These are phyloP conservation scores for Orchestia grillus DNA, from an alignment of 1,140 invertebrate species.

Conservation along the genomic window DNA sequence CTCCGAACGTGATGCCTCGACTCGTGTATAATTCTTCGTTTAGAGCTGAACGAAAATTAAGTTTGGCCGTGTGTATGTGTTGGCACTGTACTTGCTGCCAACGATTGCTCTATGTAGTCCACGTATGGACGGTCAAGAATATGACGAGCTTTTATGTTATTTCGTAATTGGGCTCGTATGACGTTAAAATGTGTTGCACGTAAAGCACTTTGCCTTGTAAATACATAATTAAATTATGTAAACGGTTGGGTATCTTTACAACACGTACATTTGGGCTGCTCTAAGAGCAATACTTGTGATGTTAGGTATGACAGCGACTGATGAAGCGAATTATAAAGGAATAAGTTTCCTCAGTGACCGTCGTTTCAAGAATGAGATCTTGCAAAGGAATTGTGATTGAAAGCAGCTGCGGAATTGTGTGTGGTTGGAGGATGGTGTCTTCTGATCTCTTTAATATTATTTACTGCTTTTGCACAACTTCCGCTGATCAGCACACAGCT, in stretches of 20 bases:
- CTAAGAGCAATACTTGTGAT: neutral
- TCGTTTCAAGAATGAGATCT: neutral
- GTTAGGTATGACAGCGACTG: neutral
- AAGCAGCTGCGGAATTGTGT: neutral
- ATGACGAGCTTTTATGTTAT: neutral
- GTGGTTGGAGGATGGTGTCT: neutral
- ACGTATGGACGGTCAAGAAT: neutral
- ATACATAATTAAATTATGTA: neutral
- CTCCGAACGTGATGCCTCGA: conserved; percentile 38
- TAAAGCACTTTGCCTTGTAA: neutral
- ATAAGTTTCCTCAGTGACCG: neutral
- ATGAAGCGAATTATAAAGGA: neutral
- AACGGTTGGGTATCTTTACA: neutral
- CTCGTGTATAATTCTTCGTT: conserved; percentile 47
- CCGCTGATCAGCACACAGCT: neutral
- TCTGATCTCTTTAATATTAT: neutral
- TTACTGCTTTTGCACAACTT: neutral
- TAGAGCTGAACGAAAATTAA: neutral
- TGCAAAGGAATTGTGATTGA: neutral
- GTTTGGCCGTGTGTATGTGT: neutral
- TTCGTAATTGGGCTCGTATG: neutral
- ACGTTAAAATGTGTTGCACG: neutral
- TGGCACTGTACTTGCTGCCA: neutral
- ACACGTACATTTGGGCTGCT: neutral
- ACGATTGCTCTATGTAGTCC: neutral